Conservation (phyloP, 2,113 vertebrate species). For the Danio rerio region GRCz12tu NC_133199.1:29532001-29532500, state of each 20-base stretch:
- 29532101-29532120: too few relatives aligned
- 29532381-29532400: constrained; percentile 91
- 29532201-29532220: neutral
- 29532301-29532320: constrained; percentile 90
- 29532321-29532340: constrained; percentile 86
- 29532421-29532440: constrained; percentile 91
- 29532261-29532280: constrained; percentile 86
- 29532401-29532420: constrained; percentile 87
- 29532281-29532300: constrained; percentile 87
- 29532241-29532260: constrained; percentile 87
- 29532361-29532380: constrained; percentile 95
- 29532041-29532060: too few relatives aligned
- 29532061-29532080: too few relatives aligned
- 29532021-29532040: too few relatives aligned
- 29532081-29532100: too few relatives aligned
- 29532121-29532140: too few relatives aligned
- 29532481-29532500: neutral
- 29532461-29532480: constrained; percentile 77
- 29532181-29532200: neutral
- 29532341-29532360: constrained; percentile 92
- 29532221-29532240: neutral
- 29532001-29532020: too few relatives aligned
- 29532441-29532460: constrained; percentile 90
- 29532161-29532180: neutral
- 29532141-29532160: too few relatives aligned